A percentile compares a stretch with the other conserved stretches of the same genome.
These are phyloP conservation scores for Subacronicta megacephala DNA, from an alignment of 2,888 invertebrate genomes.

Conservation along the genomic window DNA sequence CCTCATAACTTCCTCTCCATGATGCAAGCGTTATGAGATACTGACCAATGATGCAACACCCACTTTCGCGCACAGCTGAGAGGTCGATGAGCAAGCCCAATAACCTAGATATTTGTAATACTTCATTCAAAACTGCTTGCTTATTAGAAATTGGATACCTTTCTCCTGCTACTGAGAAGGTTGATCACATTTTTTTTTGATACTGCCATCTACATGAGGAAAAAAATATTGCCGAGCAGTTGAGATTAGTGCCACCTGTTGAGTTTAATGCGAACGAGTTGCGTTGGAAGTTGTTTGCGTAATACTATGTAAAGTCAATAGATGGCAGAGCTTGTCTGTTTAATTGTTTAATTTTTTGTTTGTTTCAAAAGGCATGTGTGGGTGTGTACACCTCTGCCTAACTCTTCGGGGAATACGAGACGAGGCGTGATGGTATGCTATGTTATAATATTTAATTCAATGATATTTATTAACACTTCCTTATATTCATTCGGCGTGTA, in stretches of 20 bases:
- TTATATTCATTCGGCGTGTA: too few relatives aligned
- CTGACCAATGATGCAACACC: slow-evolving; percentile 83
- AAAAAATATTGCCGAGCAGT: slow-evolving; percentile 15
- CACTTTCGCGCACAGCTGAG: slow-evolving; percentile 80
- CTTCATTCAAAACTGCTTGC: slow-evolving; percentile 59
- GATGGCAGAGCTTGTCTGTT: slow-evolving; percentile 35
- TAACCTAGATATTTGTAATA: slow-evolving; percentile 78
- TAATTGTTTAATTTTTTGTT: too few relatives aligned
- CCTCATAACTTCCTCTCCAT: slow-evolving; percentile 71
- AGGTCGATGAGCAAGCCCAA: slow-evolving; percentile 76
- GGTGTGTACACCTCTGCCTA: too few relatives aligned
- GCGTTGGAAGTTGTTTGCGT: slow-evolving; percentile 2
- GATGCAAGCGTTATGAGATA: slow-evolving; percentile 82
- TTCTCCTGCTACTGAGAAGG: slow-evolving; percentile 41
- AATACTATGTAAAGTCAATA: slow-evolving; percentile 17
- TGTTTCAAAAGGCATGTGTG: too few relatives aligned
- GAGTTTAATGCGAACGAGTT: slow-evolving; percentile 35
- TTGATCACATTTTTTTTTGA: slow-evolving; percentile 18
- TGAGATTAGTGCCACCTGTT: slow-evolving; percentile 56
- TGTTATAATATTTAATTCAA: too few relatives aligned
- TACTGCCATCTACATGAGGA: slow-evolving; percentile 62
- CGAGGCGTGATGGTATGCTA: too few relatives aligned
- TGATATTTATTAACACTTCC: too few relatives aligned
- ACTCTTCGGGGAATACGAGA: too few relatives aligned
- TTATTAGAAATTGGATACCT: slow-evolving; percentile 49